Conservation (phyloP, 2,113 vertebrate species). For the Lagopus muta region DNA sequence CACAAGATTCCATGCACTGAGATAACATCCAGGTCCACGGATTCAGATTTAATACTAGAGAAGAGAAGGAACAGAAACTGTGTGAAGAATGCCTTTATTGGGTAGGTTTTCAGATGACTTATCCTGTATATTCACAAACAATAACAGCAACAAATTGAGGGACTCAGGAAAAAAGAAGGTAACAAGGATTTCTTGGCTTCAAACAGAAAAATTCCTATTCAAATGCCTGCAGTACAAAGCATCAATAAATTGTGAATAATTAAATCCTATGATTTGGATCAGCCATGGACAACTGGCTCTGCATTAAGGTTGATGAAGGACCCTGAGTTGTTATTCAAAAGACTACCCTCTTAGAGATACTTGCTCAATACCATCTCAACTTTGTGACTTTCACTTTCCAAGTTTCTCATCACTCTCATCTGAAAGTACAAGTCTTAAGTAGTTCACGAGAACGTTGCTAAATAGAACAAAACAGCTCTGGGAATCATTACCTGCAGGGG, state of each 20-base stretch:
- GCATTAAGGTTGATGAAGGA: neutral
- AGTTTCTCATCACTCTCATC: neutral
- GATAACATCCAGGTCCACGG: neutral
- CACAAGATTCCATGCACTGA: neutral
- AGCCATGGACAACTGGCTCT: neutral
- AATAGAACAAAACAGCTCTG: neutral
- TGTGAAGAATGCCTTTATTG: neutral
- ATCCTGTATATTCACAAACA: neutral
- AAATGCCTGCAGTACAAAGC: neutral
- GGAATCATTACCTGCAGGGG: fast-evolving
- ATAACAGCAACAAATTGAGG: neutral
- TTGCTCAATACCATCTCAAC: neutral
- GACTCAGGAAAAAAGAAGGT: neutral
- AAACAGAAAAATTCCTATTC: neutral
- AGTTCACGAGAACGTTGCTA: fast-evolving
- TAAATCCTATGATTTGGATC: neutral
- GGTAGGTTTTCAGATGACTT: neutral
- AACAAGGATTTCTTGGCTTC: neutral
- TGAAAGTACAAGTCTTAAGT: neutral
- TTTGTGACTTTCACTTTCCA: neutral
- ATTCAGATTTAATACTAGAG: neutral
- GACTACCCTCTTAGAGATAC: neutral
- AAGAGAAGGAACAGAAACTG: neutral
- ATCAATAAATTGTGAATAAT: neutral
- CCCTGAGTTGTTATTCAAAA: neutral